Conservation (phyloP, 1,140 invertebrate species). For the Drosophila punjabiensis region DNA sequence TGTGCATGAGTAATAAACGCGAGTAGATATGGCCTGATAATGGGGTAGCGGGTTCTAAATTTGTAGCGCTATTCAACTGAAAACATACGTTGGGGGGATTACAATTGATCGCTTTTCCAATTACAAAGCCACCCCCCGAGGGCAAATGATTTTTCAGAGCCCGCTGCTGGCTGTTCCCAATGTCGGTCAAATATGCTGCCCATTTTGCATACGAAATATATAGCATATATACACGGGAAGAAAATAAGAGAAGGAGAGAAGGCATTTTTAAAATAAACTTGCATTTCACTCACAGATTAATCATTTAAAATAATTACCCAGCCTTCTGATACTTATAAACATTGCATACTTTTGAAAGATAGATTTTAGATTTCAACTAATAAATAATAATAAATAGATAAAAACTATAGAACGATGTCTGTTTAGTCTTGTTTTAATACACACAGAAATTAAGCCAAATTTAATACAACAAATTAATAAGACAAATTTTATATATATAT, state of each 20-base stretch:
- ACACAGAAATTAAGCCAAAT: neutral
- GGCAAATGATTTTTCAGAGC: constrained; percentile 39
- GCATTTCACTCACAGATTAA: neutral
- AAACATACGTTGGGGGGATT: constrained; percentile 31
- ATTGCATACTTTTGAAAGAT: neutral
- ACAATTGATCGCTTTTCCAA: constrained; percentile 56
- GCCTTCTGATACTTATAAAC: too few species aligned
- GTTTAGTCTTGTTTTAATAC: neutral
- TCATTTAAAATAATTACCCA: neutral
- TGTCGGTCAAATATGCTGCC: constrained; percentile 53
- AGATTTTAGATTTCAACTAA: neutral
- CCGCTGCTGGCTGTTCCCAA: constrained; percentile 26
- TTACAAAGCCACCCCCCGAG: constrained; percentile 35
- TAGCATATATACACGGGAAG: neutral
- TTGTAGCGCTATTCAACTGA: constrained; percentile 47
- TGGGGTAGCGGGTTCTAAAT: constrained; percentile 45
- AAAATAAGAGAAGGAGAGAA: neutral
- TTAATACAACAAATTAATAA: too few species aligned
- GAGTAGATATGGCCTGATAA: constrained; percentile 45
- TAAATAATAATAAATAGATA: neutral
- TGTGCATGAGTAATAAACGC: constrained; percentile 64
- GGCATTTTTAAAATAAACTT: neutral
- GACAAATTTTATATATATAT: too few species aligned
- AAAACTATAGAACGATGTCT: neutral
- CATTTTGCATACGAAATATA: constrained; percentile 49